Conservation (phyloP, 2,113 vertebrate species). For the Corvus hawaiiensis region DNA sequence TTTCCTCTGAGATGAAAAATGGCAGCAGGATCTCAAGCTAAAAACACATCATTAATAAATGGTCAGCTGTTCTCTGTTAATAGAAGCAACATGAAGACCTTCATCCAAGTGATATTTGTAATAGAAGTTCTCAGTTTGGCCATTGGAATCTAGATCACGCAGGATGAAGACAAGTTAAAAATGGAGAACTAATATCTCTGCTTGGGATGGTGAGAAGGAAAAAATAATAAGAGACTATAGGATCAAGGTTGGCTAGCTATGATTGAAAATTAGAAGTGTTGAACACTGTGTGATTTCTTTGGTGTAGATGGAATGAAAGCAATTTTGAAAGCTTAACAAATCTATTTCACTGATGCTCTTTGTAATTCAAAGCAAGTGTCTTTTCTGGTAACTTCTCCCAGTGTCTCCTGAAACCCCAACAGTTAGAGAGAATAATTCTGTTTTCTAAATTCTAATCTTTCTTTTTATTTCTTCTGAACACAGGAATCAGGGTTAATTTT, state of each 20-base stretch:
- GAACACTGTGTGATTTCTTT: slow-evolving; percentile 31
- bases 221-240: slow-evolving; percentile 8
- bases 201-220: neutral
- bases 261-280: slow-evolving; percentile 40
- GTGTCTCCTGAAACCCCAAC: neutral
- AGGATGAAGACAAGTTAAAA: neutral
- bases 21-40: neutral
- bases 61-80: neutral
- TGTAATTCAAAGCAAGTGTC: slow-evolving; percentile 18
- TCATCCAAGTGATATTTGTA: neutral
- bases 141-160: neutral
- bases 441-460: neutral
- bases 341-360: neutral
- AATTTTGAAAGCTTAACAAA: slow-evolving; percentile 27
- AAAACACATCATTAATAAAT: neutral
- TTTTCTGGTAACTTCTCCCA: neutral
- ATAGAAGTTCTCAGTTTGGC: neutral
- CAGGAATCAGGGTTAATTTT: neutral
- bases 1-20: neutral
- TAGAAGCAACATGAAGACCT: neutral
- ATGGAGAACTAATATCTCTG: neutral
- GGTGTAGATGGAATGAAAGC: slow-evolving; percentile 8
- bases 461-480: neutral
- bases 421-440: neutral
- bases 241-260: neutral